phyloP scores from a whole-genome alignment of 2,888 invertebrate genomes.

The Falcaria lacertinaria region DNA sequence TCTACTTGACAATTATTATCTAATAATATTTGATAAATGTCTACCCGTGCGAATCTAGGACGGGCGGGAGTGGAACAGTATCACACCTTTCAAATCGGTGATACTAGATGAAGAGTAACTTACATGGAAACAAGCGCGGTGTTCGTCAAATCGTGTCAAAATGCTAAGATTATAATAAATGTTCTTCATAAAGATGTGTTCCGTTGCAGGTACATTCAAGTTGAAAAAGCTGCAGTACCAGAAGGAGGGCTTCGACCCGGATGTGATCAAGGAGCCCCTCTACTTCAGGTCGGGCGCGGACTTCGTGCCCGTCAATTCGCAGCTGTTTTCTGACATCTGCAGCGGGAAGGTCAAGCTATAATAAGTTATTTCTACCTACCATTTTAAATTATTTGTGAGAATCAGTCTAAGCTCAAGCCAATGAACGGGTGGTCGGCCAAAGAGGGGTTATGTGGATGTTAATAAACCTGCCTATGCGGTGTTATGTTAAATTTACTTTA shows the following conservation, averaged over 20 bases:
- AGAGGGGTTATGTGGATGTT: neutral
- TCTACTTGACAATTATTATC: too few relatives aligned
- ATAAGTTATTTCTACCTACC: too few relatives aligned
- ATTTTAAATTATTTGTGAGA: slow-evolving; percentile 3
- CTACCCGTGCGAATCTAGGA: too few relatives aligned
- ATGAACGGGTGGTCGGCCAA: neutral
- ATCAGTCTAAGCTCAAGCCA: neutral
- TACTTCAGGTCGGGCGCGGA: slow-evolving; percentile 80
- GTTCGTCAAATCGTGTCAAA: too few relatives aligned
- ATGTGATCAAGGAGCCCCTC: slow-evolving; percentile 84
- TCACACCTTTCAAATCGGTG: too few relatives aligned
- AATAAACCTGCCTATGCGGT: neutral
- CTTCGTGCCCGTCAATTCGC: slow-evolving; percentile 81
- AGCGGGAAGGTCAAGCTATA: slow-evolving; percentile 68
- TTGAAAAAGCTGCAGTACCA: slow-evolving; percentile 93
- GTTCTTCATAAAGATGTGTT: too few relatives aligned
- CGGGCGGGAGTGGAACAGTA: too few relatives aligned
- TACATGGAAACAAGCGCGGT: too few relatives aligned
- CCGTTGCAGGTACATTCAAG: slow-evolving; percentile 91
- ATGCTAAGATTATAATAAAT: too few relatives aligned
- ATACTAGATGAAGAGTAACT: too few relatives aligned
- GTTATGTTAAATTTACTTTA: neutral
- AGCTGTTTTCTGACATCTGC: slow-evolving; percentile 81
- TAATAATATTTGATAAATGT: too few relatives aligned
- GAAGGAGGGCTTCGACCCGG: slow-evolving; percentile 89